phyloP scores from a whole-genome alignment of 1,140 invertebrate genomes.

The Babylonia areolata region DNA sequence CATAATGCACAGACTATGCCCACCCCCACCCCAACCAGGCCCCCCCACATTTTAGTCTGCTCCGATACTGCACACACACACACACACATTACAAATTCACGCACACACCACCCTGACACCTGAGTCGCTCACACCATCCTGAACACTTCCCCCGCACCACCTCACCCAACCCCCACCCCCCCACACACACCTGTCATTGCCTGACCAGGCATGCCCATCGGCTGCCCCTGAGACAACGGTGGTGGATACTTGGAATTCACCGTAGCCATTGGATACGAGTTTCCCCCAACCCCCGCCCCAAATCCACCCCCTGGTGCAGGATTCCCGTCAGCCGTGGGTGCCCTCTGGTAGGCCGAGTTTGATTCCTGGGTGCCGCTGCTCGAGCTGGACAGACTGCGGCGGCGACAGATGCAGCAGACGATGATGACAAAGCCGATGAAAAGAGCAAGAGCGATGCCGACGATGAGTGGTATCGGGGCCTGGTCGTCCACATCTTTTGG shows the following conservation, averaged over 20 bases:
- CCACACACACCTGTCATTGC: not conserved
- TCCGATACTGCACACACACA: not conserved
- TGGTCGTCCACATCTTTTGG: conserved; percentile 28
- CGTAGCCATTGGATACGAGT: conserved; percentile 30
- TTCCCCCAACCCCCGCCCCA: conserved; percentile 2
- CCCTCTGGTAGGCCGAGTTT: conserved; percentile 27
- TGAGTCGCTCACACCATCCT: not conserved
- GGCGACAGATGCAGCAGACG: conserved; percentile 39
- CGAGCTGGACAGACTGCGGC: conserved; percentile 14
- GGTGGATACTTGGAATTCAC: conserved; percentile 26
- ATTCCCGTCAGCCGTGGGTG: conserved; percentile 21
- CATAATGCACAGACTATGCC: too few species aligned
- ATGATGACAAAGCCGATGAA: conserved; percentile 40
- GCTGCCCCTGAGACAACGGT: not conserved
- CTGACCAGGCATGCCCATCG: not conserved
- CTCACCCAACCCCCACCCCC: not conserved
- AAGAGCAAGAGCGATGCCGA: conserved; percentile 31
- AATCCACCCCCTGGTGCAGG: not conserved
- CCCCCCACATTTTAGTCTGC: too few species aligned
- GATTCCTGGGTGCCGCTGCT: not conserved
- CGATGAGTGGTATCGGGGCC: conserved; percentile 34
- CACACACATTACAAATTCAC: not conserved
- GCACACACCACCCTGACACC: not conserved
- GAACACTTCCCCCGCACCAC: not conserved
- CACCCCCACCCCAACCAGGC: too few species aligned